Percentiles rank a stretch among this genome's conserved stretches.
These are phyloP conservation scores for Apamea sordens DNA, from an alignment of 2,888 invertebrate genomes.

Conservation along the genomic window DNA sequence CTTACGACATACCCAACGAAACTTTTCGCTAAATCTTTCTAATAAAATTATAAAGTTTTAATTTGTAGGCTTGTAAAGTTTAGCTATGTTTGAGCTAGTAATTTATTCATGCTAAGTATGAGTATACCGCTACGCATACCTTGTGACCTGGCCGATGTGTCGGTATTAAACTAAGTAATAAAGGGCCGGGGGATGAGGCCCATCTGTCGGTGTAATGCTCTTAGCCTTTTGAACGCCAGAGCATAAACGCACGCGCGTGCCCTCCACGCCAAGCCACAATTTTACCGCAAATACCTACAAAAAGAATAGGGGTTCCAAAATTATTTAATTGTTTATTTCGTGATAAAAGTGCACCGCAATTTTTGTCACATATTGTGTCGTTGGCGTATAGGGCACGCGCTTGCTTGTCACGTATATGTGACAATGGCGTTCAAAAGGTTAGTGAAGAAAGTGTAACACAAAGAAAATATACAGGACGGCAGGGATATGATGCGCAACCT, in stretches of 20 bases:
- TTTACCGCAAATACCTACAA: too few relatives aligned
- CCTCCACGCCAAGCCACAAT: too few relatives aligned
- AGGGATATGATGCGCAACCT: not conserved
- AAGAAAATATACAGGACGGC: not conserved
- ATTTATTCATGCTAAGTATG: conserved; percentile 5
- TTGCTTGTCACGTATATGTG: too few relatives aligned
- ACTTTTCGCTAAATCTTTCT: conserved; percentile 25
- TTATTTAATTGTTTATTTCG: too few relatives aligned
- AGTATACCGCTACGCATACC: not conserved
- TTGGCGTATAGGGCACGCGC: too few relatives aligned
- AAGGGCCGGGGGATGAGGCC: not conserved
- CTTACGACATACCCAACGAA: not conserved
- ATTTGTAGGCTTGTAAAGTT: conserved; percentile 9
- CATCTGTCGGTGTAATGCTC: not conserved
- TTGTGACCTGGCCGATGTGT: not conserved
- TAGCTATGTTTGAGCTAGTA: not conserved
- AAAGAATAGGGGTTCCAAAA: too few relatives aligned
- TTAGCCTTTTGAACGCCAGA: too few relatives aligned
- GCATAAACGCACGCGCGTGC: too few relatives aligned
- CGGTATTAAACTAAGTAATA: not conserved
- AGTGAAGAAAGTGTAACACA: not conserved
- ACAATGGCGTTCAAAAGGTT: too few relatives aligned
- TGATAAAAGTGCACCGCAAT: too few relatives aligned
- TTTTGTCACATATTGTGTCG: too few relatives aligned
- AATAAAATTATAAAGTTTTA: conserved; percentile 43